phyloP scores from a whole-genome alignment of 2,797 vertebrate species.

The Intellagama lesueurii region DNA sequence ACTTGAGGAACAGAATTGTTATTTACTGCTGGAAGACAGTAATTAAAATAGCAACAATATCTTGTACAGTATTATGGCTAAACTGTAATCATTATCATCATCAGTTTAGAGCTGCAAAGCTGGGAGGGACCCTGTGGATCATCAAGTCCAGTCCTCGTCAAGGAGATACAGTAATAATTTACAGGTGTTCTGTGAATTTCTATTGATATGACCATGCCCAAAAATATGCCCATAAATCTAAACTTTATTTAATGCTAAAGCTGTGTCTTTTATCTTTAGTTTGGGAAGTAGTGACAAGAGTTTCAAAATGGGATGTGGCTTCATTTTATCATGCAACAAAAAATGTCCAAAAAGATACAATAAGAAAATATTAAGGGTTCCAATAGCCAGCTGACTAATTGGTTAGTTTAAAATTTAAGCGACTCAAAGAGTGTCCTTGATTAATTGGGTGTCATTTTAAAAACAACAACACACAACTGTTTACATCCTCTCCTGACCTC shows the following conservation, averaged over 20 bases:
- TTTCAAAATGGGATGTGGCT: neutral
- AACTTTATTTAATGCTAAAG: neutral
- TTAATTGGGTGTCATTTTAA: neutral
- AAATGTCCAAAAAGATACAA: neutral
- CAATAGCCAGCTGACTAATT: neutral
- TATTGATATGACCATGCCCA: neutral
- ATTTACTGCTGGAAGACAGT: neutral
- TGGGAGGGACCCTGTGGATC: too few species aligned
- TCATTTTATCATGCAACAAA: neutral
- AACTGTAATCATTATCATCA: neutral
- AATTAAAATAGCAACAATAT: neutral
- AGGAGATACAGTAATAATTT: neutral
- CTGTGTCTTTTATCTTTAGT: neutral
- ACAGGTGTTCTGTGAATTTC: neutral
- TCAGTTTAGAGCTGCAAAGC: too few species aligned
- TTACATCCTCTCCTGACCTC: neutral
- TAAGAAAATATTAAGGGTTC: neutral
- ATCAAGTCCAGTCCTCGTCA: too few species aligned
- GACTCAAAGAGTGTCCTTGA: neutral
- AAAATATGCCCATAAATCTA: neutral
- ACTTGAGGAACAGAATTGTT: rapidly evolving
- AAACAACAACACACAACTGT: neutral
- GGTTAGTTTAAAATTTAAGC: neutral
- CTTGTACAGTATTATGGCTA: neutral
- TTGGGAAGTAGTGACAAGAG: slow-evolving; percentile 3